Base-by-base conservation (phyloP, 1,140 invertebrate genomes). In the Trachymyrmex cornetzi region DNA sequence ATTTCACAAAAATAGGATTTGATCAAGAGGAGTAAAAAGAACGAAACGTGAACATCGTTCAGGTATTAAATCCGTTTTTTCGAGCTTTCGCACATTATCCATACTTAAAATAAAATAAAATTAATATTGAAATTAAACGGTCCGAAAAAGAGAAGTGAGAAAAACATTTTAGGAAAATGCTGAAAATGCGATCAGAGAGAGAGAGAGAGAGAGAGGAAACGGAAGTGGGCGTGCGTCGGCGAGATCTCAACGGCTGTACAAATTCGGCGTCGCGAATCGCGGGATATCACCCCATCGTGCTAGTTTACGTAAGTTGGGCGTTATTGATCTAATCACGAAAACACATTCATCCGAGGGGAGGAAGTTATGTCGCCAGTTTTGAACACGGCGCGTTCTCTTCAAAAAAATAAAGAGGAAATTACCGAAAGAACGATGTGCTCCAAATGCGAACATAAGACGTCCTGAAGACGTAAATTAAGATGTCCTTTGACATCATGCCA, bases 291-390 rank as follows among this genome's bases (percentile, higher is more conserved):
- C 7, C 34, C 34, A 19, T 86, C 69, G 69, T 53, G 85, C 61
- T 72, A 90, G 79, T 91, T 90, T 91, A 91, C 79, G 87, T 91
- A 90, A 91, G 89, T 74, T 72, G 79, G 69, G n/a, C 75, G 67
- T 77, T 91, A 91, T 91, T 88, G 90, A 91, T 91, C 89, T 89
- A 89, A 89, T 90, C 59, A 74, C 38, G 74, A 87, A 82, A 91
- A 85, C 72, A 63, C 64, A 69, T 55, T 6, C 44, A 34, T 16
- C 12, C 66, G 66, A 48, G 50, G 48, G 16, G 53, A 69, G 64
- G 59, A 30, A 61, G 14, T 85, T 77, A 61, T 82, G 66, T 24
- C 61, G 59, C 24, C 24, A 19, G 24, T 59, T 66, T 84, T 30
- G 38, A 71, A 72, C 9, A 9, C 24, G 16, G 38, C 19, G 16